A percentile compares a stretch with the other conserved stretches of the same genome.
Conservation (phyloP, 2,888 invertebrate genomes). For the Dasysyrphus tricinctus region DNA sequence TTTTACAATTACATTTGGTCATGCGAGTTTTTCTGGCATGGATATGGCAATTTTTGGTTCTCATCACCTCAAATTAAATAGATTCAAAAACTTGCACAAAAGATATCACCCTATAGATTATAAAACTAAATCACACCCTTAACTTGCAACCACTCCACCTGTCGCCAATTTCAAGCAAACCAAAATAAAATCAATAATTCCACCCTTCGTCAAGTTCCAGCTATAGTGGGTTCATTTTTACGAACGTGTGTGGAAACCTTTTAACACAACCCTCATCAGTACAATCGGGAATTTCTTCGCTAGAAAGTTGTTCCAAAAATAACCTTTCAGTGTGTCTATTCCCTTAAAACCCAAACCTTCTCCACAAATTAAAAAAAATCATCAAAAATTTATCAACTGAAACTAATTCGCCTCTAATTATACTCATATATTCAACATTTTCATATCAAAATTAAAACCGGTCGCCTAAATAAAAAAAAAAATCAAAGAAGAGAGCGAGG, state of each 20-base stretch:
- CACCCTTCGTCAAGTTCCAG: slow-evolving; percentile 79
- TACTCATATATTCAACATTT: slow-evolving; percentile 13
- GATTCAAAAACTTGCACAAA: background rate
- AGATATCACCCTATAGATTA: slow-evolving; percentile 60
- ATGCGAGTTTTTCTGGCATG: too few relatives aligned
- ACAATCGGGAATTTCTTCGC: slow-evolving; percentile 57
- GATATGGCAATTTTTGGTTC: too few relatives aligned
- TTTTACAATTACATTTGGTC: too few relatives aligned
- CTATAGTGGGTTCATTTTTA: slow-evolving; percentile 41
- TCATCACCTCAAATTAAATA: too few relatives aligned
- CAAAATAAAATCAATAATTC: slow-evolving; percentile 82
- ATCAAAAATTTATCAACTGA: slow-evolving; percentile 24
- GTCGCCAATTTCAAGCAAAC: slow-evolving; percentile 34
- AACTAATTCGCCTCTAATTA: slow-evolving; percentile 25
- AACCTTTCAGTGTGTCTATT: slow-evolving; percentile 36
- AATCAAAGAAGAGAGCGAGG: slow-evolving; percentile 18
- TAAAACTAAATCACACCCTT: slow-evolving; percentile 66
- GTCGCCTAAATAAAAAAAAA: slow-evolving; percentile 21
- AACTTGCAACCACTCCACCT: slow-evolving; percentile 56
- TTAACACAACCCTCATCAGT: slow-evolving; percentile 64
- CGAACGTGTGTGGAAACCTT: slow-evolving; percentile 68
- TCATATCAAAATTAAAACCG: slow-evolving; percentile 51
- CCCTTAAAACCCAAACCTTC: slow-evolving; percentile 31
- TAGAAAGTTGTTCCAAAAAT: slow-evolving; percentile 51
- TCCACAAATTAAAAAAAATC: slow-evolving; percentile 12